phyloP scores from a whole-genome alignment of 2,888 invertebrate genomes.

The Agrochola lychnidis region DNA sequence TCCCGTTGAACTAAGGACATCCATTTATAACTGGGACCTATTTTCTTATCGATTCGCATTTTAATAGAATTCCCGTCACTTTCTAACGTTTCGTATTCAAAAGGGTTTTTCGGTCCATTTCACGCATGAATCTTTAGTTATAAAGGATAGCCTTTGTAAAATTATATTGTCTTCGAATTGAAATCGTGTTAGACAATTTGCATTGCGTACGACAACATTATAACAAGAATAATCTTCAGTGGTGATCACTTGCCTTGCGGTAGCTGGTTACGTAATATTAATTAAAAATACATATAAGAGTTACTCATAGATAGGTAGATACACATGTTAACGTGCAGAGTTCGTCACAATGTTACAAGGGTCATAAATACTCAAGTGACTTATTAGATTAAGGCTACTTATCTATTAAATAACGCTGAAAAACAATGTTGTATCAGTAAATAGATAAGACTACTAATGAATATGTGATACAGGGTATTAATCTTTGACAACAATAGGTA shows the following conservation, averaged over 20 bases:
- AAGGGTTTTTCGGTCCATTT: constrained; percentile 28
- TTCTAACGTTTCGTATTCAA: constrained; percentile 34
- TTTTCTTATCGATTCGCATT: constrained; percentile 36
- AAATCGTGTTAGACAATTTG: constrained; percentile 47
- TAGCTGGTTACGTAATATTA: constrained; percentile 22
- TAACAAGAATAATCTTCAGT: constrained; percentile 18
- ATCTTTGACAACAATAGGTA: constrained; percentile 56
- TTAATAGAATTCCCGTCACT: constrained; percentile 27
- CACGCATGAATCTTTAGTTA: constrained; percentile 31
- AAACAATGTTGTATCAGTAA: constrained; percentile 79
- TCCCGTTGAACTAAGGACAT: constrained; percentile 37
- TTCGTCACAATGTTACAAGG: constrained; percentile 51
- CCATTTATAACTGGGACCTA: constrained; percentile 53
- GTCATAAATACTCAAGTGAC: constrained; percentile 63
- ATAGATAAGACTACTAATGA: constrained; percentile 72
- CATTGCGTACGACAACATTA: constrained; percentile 34
- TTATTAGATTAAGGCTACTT: constrained; percentile 70
- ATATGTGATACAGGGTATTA: constrained; percentile 58
- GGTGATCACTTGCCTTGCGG: constrained; percentile 47
- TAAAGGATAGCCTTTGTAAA: constrained; percentile 36
- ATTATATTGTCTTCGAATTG: constrained; percentile 42
- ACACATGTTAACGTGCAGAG: constrained; percentile 35
- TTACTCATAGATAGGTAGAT: constrained; percentile 32
- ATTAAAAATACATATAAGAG: constrained; percentile 15
- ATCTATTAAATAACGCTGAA: constrained; percentile 77